phyloP scores from a whole-genome alignment of 1,140 invertebrate species.

The Anastrepha obliqua region DNA sequence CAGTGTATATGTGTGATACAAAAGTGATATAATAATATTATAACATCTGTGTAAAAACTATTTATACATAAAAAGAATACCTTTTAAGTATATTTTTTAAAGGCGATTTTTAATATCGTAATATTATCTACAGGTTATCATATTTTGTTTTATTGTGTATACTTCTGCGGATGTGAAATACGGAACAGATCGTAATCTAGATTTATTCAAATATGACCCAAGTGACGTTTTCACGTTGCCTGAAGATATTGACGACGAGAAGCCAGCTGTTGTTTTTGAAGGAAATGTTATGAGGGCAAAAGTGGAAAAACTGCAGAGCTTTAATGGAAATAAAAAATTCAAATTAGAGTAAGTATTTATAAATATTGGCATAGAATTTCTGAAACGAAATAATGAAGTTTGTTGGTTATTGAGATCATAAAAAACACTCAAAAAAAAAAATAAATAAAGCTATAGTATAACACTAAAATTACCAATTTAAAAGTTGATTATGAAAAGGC shows the following conservation, averaged over 20 bases:
- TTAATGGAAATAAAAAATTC: slow-evolving; percentile 71
- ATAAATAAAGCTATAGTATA: too few relatives aligned
- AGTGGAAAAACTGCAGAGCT: slow-evolving; percentile 67
- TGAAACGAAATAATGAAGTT: too few relatives aligned
- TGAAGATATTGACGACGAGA: slow-evolving; percentile 73
- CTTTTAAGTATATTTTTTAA: too few relatives aligned
- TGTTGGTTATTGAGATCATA: too few relatives aligned
- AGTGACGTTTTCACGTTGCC: slow-evolving; percentile 70
- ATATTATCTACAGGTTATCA: slow-evolving; percentile 61
- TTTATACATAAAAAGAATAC: too few relatives aligned
- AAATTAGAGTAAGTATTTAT: slow-evolving; percentile 68
- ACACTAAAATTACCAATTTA: too few relatives aligned
- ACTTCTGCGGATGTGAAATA: slow-evolving; percentile 68
- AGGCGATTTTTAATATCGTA: not conserved
- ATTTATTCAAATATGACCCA: slow-evolving; percentile 72
- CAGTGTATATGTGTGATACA: too few relatives aligned
- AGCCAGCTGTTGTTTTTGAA: slow-evolving; percentile 68
- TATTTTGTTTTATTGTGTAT: slow-evolving; percentile 65
- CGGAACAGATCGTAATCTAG: slow-evolving; percentile 67
- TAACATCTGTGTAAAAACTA: too few relatives aligned
- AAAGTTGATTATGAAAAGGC: too few relatives aligned
- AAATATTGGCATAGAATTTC: too few relatives aligned
- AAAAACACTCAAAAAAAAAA: too few relatives aligned
- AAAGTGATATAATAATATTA: too few relatives aligned
- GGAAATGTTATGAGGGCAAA: slow-evolving; percentile 72